These are phyloP conservation scores for Orientallactaga sibirica DNA, from an alignment of 2,797 vertebrate species.

Conservation along the genomic window DNA sequence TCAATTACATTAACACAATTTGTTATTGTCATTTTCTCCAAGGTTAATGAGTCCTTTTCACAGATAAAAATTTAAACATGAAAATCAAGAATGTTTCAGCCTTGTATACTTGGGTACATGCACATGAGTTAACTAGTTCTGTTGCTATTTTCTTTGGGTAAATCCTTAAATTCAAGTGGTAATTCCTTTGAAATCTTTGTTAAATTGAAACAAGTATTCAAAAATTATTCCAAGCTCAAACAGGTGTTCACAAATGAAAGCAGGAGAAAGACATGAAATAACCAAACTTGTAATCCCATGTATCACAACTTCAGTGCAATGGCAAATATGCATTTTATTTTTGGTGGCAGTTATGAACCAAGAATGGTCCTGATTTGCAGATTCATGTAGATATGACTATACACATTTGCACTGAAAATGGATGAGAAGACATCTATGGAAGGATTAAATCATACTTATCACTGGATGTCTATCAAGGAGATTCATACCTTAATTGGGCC, in stretches of 20 bases:
- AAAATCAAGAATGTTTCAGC: background rate
- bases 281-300: background rate
- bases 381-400: background rate
- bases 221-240: constrained; percentile 42
- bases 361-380: background rate
- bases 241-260: constrained; percentile 49
- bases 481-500: background rate
- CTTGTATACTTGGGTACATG: background rate
- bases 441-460: background rate
- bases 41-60: background rate
- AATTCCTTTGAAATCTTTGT: constrained; percentile 47
- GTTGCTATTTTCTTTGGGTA: background rate
- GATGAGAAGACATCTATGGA: background rate
- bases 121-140: background rate
- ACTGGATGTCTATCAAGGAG: constrained; percentile 14
- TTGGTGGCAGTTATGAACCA: background rate
- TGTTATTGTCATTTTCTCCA: constrained; percentile 3
- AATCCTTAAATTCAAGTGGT: background rate
- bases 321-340: constrained; percentile 21
- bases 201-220: constrained; percentile 27
- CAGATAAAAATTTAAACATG: background rate
- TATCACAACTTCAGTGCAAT: constrained; percentile 8
- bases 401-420: constrained; percentile 13
- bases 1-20: background rate
- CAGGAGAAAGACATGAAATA: constrained; percentile 15